phyloP scores from a whole-genome alignment of 2,888 invertebrate species.

The Anoplius nigerrimus region DNA sequence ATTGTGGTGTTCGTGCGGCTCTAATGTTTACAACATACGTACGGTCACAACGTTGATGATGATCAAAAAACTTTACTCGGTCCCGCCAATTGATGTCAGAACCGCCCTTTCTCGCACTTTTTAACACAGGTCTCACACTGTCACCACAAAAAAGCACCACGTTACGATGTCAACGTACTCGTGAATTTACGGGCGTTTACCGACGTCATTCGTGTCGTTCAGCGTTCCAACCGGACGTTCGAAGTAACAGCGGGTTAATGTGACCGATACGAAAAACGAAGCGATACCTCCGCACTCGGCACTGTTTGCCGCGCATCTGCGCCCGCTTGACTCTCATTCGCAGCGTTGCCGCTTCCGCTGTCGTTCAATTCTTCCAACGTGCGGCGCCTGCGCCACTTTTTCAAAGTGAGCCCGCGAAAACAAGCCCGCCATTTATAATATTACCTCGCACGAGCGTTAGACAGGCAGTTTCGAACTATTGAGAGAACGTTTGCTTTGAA shows the following conservation, averaged over 20 bases:
- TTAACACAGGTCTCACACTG: constrained; percentile 2
- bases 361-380: neutral
- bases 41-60: no score
- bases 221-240: neutral
- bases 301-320: constrained; percentile 61
- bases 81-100: neutral
- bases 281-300: constrained; percentile 30
- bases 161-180: neutral
- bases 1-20: no score
- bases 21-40: no score
- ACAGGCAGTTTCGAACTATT: no score
- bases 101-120: neutral
- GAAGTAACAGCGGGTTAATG: neutral
- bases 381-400: neutral
- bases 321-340: constrained; percentile 17
- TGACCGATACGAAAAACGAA: constrained; percentile 4
- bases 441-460: neutral
- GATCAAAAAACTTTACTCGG: neutral
- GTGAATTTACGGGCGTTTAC: constrained; percentile 9
- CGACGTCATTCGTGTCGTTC: constrained; percentile 25
- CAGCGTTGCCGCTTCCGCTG: neutral
- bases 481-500: no score
- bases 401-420: neutral
- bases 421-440: neutral
- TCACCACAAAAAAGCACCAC: constrained; percentile 11